Base-by-base conservation (phyloP, 2,113 vertebrate genomes). In the Equus quagga region DNA sequence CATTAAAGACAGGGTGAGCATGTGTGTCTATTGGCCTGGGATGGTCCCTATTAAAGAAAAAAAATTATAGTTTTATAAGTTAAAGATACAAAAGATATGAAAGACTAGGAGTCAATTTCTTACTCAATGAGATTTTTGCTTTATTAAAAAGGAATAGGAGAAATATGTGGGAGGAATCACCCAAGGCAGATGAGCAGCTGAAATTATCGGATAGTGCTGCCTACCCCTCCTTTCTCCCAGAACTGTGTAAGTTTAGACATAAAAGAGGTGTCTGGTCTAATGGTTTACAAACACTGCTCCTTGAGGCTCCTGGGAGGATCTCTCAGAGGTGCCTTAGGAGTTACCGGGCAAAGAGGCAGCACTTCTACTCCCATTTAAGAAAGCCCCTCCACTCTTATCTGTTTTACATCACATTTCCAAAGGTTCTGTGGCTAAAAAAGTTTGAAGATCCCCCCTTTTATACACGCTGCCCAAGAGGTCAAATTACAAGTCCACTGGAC, bases 1-100 rank as follows among this genome's bases (percentile, higher is more conserved):
- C 75, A 80, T 73, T 69, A 58, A 83, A 89, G 88, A 78, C 8
- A 83, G n/a, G 56, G 26, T 31, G 36, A 70, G n/a, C 21, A 6
- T 21, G 51, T 58, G 41, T n/a, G 62, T 31, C 60, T 54, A 14
- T 82, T 78, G 79, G 49, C 36, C 65, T 70, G 49, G 49, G 15
- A 97, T 17, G 65, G 44, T 81, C 31, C 49, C 89, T 36, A 89
- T 80, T 90, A 83, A 92, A 97, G 70, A 94, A 85, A 64, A 64
- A 81, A 82, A 67, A 46, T 12, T 62, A 70, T 12, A 62, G 23
- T 31, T 91, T 84, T 69, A 73, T 64, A 84, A 79, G 10, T n/a
- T 67, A 75, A 84, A 95, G 58, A 51, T 8, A 73, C 15, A 70
- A 83, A 93, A 78, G 13, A 51, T 8, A 73, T 18, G 75, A 83